Base-by-base conservation (phyloP, 2,797 vertebrate species). In the Taenioides sp. region DNA sequence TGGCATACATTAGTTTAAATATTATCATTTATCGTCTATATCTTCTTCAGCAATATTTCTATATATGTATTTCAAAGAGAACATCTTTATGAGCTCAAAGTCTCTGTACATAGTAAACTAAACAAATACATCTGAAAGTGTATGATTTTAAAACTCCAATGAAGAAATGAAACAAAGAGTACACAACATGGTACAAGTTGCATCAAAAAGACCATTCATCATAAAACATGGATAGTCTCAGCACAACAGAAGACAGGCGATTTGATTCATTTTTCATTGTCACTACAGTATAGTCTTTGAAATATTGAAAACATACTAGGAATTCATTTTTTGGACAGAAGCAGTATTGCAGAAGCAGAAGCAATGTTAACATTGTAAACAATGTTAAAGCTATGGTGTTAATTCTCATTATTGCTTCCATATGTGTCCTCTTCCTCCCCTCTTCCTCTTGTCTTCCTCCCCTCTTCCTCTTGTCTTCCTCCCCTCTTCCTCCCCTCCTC, bases 401-500 rank as follows among this genome's bases (percentile, higher is more conserved):
- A 77, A 89, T 86, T 76, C 72, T 78, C 62, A 17, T 68, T 65
- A 54, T 63, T 80, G 70, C 80, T 82, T 80, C 76, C 85, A 71
- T 85, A 80, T 83, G 79, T 78, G 77, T 79, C 63, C 75, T 69
- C 65, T 69, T 77, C 80, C 62, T 83, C 77, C 79, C 40, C 76
- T 69, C 67, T 69, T 77, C 80, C 62, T 83, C 77, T 78, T 34
- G 75, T 70, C 70, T 71, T 76, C 2, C 11, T 40, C 77, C 78
- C 40, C 73, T 68, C 68, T 69, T 77, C 79, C 62, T 82, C 77
- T 78, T 31, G 31, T 31, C 31, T 31, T 31, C 10, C 40, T 40
- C 77, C 79, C 63, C 73, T 68, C 68, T 69, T 77, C 78, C 62
- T 82, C 77, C 78, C 62, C 76, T 70, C 67, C 70, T 75, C 81